phyloP scores from a whole-genome alignment of 2,797 vertebrate genomes.

The Dryobates pubescens region DNA sequence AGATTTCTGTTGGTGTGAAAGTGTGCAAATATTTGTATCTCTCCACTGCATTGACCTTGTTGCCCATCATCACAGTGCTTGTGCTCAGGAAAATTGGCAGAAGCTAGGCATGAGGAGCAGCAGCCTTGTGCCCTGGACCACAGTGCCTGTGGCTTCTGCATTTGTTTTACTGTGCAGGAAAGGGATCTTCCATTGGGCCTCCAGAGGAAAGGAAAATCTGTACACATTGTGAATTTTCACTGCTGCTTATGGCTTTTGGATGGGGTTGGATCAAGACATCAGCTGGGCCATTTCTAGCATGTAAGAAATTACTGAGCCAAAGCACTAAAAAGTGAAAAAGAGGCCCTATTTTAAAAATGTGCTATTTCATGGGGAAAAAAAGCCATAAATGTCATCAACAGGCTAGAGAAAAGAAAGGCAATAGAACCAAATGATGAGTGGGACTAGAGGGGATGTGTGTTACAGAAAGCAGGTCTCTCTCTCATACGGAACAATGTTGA shows the following conservation, averaged over 20 bases:
- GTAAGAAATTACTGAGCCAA: constrained; percentile 6
- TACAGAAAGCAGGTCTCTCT: constrained; percentile 45
- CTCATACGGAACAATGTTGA: constrained; percentile 46
- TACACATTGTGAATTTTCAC: neutral
- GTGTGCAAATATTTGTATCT: neutral
- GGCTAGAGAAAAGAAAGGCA: constrained; percentile 7
- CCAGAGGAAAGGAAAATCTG: neutral
- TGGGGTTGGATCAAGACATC: constrained; percentile 6
- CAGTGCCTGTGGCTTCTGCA: rapidly evolving
- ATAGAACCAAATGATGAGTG: constrained; percentile 43
- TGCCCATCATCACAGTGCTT: neutral
- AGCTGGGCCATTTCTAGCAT: neutral
- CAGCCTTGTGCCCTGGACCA: rapidly evolving
- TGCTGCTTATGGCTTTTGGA: neutral
- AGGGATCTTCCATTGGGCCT: neutral
- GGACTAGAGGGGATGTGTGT: constrained; percentile 9
- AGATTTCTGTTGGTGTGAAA: neutral
- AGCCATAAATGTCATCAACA: constrained; percentile 53
- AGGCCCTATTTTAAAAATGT: neutral
- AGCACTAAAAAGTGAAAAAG: constrained; percentile 32
- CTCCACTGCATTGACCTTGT: neutral
- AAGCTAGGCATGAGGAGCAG: neutral
- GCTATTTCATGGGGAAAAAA: neutral
- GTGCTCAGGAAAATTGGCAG: neutral
- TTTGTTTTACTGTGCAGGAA: neutral